A percentile compares a stretch with the other conserved stretches of the same genome.
Conservation (phyloP, 2,797 vertebrate genomes). For the Chelmon rostratus region DNA sequence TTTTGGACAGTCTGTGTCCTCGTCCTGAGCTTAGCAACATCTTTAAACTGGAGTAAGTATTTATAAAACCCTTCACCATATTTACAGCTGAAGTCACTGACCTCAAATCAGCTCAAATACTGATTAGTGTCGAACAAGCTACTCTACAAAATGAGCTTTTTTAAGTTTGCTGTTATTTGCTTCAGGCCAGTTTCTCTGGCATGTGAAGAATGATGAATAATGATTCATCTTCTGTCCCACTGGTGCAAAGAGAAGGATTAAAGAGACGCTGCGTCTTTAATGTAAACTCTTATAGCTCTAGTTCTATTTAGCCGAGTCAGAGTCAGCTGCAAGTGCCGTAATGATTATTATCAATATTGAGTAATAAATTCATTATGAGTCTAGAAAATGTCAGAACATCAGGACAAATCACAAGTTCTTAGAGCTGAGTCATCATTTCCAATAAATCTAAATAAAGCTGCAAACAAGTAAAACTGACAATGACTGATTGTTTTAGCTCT, state of each 20-base stretch:
- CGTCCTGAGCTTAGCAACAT: constrained; percentile 94
- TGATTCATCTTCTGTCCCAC: constrained; percentile 44
- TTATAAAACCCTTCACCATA: neutral
- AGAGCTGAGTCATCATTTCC: too few relatives aligned
- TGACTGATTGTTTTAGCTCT: neutral
- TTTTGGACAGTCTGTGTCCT: constrained; percentile 94
- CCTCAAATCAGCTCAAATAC: constrained; percentile 17
- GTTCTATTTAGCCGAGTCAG: neutral
- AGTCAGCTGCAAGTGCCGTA: neutral
- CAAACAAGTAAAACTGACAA: too few relatives aligned
- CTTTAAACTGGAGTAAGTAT: constrained; percentile 94
- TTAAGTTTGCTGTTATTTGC: constrained; percentile 28
- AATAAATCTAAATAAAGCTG: too few relatives aligned
- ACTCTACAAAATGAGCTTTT: constrained; percentile 15
- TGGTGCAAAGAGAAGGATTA: constrained; percentile 14
- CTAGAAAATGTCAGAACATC: neutral
- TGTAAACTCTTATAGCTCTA: neutral
- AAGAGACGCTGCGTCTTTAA: constrained; percentile 19
- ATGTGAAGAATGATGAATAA: constrained; percentile 25
- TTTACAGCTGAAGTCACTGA: neutral
- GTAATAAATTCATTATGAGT: neutral
- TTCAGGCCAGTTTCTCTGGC: constrained; percentile 41
- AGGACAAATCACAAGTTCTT: neutral
- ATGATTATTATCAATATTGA: neutral
- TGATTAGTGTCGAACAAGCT: neutral